Evolutionary conservation across 2,888 invertebrate species (phyloP), one percentile per base, ranked within the genome.

Genomic region (Leptarthrus brevirostris): DNA sequence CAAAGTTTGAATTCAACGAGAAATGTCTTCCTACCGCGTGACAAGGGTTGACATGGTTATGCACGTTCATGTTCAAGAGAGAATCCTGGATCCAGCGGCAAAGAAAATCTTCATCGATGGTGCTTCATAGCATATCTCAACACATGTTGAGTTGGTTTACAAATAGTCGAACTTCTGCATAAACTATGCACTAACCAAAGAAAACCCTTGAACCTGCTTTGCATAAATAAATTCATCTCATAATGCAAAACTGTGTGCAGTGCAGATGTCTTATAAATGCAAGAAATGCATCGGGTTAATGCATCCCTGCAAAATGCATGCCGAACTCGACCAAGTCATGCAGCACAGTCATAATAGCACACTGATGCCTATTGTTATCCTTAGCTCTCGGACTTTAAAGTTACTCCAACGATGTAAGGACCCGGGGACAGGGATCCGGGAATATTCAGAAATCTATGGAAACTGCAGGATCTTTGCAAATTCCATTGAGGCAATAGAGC

Each of bases 151-250:
- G 8, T n/a, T 52, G 30, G n/a, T 30, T 66, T 16, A 49, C 44
- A 61, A 40, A 61, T 61, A 40, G 66, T 49, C 49, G 30, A 49
- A 66, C 16, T 30, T 30, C 14, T 26, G 10, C 49, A 10, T 8
- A 66, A n/a, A n/a, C n/a, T 12, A 66, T 66, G 8, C 12, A 14
- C 12, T 47, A n/a, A 12, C 40, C 22, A 20, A 18, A 24, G 20
- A 49, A 3, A 66, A 66, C 54, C 30, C 8, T 26, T 47, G 47
- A 66, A 16, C 26, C 22, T 47, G 66, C n/a, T 66, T 49, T 49
- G 47, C 49, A 26, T 66, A 49, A 10, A 5, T 3, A 12, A 20
- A 64, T 44, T 20, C 53, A 53, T 24, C 2, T 24, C 22, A n/a
- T 0, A 24, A 47, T 14, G 18, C 30, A 26, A n/a, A 20, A 14